Base-by-base conservation (phyloP, 2,113 vertebrate species). In the Carassius auratus region DNA sequence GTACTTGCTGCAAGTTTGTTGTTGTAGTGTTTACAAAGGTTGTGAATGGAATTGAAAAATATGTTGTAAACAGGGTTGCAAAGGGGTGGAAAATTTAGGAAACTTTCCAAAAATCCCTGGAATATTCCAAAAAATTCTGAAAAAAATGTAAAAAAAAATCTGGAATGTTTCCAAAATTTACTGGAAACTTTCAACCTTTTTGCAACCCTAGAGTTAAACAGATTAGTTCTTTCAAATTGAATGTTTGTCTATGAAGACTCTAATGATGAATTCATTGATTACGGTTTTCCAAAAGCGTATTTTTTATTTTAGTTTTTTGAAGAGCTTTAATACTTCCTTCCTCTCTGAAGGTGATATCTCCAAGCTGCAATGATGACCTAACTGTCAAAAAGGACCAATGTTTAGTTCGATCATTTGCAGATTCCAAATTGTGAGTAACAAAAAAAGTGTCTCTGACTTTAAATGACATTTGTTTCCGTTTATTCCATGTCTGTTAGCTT, bases 361-460 rank as follows among this genome's bases (percentile, higher is more conserved):
- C 98, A 14, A 98, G 97, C 94, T 99, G 97, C 91, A 97, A 95
- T 8, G 98, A 99, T 68, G 98, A 99, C 14, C 83, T 98, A 85
- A 83, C 92, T 2, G 97, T 99, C 93, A 99, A 97, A 92, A 99
- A 97, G 94, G 98, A 99, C 89, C 97, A 99, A 87, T 99, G 98
- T 91, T 95, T 99, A 92, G 96, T 99, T 91, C 92, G 98, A 86
- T 97, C 97, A n/a, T 99, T 99, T 94, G 91, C 91, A 26, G 97
- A 99, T 93, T 96, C 96, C 78, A 99, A 98, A 94, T 99, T 99
- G 98, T 99, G 92, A 98, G 98, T 97, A 10, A 36, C 48, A 48
- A 5, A 33, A 66, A 33, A 50, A 21, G 26, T 55, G n/a, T 21
- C 15, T 57, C 19, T 62, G 26, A n/a, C 71, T 23, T 74, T n/a